phyloP scores from a whole-genome alignment of 2,113 vertebrate genomes.

The Struthio camelus region DNA sequence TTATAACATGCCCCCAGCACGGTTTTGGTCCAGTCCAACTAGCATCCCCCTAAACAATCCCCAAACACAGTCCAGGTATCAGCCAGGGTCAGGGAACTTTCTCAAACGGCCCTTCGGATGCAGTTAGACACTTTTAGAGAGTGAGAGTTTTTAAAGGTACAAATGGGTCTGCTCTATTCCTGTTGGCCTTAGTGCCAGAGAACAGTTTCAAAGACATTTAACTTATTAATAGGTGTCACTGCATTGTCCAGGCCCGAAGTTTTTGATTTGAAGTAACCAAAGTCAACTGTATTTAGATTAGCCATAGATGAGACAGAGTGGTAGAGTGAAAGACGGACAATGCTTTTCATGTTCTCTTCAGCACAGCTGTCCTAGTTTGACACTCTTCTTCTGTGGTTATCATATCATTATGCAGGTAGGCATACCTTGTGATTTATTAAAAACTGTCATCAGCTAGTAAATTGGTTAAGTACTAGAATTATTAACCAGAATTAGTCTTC shows the following conservation, averaged over 20 bases:
- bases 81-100: neutral
- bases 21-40: neutral
- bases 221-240: neutral
- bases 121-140: neutral
- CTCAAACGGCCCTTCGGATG: neutral
- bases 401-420: neutral
- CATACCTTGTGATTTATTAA: neutral
- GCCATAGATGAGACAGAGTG: neutral
- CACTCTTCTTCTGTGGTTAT: neutral
- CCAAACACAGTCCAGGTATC: neutral
- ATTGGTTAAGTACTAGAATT: neutral
- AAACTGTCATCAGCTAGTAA: neutral
- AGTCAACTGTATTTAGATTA: neutral
- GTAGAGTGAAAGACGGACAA: neutral
- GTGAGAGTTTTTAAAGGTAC: neutral
- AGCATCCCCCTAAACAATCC: neutral
- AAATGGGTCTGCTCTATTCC: neutral
- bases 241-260: neutral
- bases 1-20: neutral
- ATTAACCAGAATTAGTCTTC: neutral
- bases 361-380: neutral
- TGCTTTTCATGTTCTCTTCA: neutral
- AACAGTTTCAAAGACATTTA: neutral
- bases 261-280: neutral
- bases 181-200: neutral